Evolutionary conservation across 2,797 vertebrate species (phyloP).

Genomic region (Acomys russatus): DNA sequence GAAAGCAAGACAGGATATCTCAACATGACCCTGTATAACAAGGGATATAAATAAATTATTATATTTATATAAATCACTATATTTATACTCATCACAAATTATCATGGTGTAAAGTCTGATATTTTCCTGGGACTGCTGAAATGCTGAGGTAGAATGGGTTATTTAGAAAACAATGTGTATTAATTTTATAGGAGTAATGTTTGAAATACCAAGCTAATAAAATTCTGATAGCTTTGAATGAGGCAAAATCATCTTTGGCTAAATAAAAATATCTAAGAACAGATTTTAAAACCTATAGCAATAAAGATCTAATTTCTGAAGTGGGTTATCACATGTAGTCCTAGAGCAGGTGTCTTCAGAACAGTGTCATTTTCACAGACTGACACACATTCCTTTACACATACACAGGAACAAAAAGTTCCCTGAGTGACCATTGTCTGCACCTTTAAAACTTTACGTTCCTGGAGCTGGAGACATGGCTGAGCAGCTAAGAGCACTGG

Average conservation of each 20-base stretch:
- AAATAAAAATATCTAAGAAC: not conserved
- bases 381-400: not conserved
- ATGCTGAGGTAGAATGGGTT: not conserved
- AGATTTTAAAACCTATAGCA: not conserved
- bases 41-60: slow-evolving; percentile 4
- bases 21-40: not conserved
- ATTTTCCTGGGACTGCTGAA: not conserved
- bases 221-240: slow-evolving; percentile 39
- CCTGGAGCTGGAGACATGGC: not conserved
- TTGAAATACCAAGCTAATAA: slow-evolving; percentile 35
- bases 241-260: slow-evolving; percentile 34
- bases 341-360: not conserved
- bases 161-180: slow-evolving; percentile 20
- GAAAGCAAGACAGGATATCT: not conserved
- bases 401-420: not conserved
- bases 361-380: not conserved
- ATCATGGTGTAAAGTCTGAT: not conserved
- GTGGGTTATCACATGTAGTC: not conserved
- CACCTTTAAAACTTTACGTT: not conserved
- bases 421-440: not conserved
- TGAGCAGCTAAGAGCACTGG: not conserved
- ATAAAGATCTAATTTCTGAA: not conserved
- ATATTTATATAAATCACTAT: not conserved
- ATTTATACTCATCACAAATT: not conserved
- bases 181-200: slow-evolving; percentile 11